Base-by-base conservation (phyloP, 2,797 vertebrate species). In the Botia kubotai region DNA sequence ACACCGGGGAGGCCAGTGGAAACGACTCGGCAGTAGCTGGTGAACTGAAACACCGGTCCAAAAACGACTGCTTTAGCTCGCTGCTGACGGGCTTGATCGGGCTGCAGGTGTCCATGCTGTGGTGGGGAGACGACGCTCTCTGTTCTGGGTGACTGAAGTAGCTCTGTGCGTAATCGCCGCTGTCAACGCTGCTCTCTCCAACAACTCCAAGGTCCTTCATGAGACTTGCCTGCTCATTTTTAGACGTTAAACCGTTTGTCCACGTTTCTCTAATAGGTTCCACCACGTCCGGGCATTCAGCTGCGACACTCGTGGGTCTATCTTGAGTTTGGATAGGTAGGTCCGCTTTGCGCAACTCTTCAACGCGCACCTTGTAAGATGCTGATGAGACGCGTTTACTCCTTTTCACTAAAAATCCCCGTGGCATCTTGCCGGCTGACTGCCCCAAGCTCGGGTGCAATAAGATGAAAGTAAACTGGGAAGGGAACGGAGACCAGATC, bases 371-470 rank as follows among this genome's bases (percentile, higher is more conserved):
- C 77, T 97, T 91, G 89, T 97, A 97, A 0, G 94, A 95, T 43
- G 92, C 90, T 16, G 90, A 84, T 33, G 93, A 91, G 21, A 90
- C 86, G 11, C 96, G 93, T 88, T 94, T 95, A 91, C 89, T 96
- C 80, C 97, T 93, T 90, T 98, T 98, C 85, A 98, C 97, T 86
- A 98, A 85, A 85, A 98, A 98, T 69, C 97, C 97, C 83, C 96
- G 94, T 83, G 97, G 97, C 97, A 98, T 98, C 55, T 85, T 83
- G 58, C 50, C 65, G 39, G 36, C 62, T 46, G 33, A 8, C 69
- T 77, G 63, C 29, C 36, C 21, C 17, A 55, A 74, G 77, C 72
- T 66, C 36, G 78, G 17, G 74, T 14, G 62, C 17, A 36, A 39
- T 79, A 33, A 13, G 74, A 48, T 63, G 19, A 29, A 83, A 83